Base-by-base conservation (phyloP, 2,113 vertebrate genomes). In the Elephantulus edwardii region DNA sequence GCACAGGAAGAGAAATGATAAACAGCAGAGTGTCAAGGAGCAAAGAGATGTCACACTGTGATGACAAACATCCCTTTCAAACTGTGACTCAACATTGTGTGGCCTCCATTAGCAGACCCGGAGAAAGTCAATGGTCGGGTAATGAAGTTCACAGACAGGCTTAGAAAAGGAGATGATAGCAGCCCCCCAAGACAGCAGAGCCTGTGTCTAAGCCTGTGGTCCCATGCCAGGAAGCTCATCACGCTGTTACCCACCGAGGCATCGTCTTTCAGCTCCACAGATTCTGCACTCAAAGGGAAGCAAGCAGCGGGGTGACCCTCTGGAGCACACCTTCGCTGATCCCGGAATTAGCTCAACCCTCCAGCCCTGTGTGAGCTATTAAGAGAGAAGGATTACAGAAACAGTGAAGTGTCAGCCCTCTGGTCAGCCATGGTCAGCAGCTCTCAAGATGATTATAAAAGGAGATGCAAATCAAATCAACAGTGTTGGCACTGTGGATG, bases 121-220 rank as follows among this genome's bases (percentile, higher is more conserved):
- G 81, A 91, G 52, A 79, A 86, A 92, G 91, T 88, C 91, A 81
- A 87, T 79, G 77, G 70, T 40, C 66, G 78, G 92, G 72, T 91
- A 92, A 93, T 35, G 87, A 96, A 93, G 93, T 83, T 83, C 92
- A 74, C 54, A 93, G 90, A 86, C 66, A 76, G 82, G 56, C 91
- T 86, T 33, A 54, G 46, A 35, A 50, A 50, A 62, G 78, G 58
- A 62, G 77, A 38, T 16, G 70, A 77, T 3, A 5, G 2, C 14
- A 8, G 52, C 0, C 0, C 0, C 60, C 76, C 35, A 48, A 24
- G 62, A 78, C 68, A 76, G 46, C 72, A 71, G 50, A 90, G 16
- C 38, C 5, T 0, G 30, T 0, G 6, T 66, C 58, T 72, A 28
- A 50, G 71, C 42, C 48, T 4, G 19, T n/a, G 33, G 70, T 22